Conservation (phyloP, 2,888 invertebrate genomes). For the Mimas tiliae region DNA sequence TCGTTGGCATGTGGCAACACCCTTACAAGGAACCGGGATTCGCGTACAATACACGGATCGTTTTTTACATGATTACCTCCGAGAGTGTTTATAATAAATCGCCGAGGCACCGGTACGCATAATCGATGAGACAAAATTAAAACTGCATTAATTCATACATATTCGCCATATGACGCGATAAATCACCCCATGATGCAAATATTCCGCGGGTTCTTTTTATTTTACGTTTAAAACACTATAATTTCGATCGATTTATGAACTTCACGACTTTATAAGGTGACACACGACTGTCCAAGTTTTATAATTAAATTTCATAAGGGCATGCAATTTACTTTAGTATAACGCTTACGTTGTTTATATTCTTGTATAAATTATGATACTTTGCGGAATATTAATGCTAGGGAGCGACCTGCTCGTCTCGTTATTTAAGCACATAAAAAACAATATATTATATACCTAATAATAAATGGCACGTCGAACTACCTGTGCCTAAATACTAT, state of each 20-base stretch:
- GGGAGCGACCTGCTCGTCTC: too few relatives aligned
- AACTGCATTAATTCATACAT: conserved; percentile 39
- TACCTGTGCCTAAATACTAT: too few relatives aligned
- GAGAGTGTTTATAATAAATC: conserved; percentile 32
- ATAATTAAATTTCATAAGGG: conserved; percentile 5
- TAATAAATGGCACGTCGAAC: too few relatives aligned
- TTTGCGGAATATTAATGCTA: too few relatives aligned
- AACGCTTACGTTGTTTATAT: too few relatives aligned
- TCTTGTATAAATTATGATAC: too few relatives aligned
- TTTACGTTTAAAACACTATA: conserved; percentile 18
- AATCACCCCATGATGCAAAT: conserved; percentile 33
- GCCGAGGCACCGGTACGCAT: conserved; percentile 17
- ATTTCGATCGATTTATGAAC: conserved; percentile 21
- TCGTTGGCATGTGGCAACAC: conserved; percentile 12
- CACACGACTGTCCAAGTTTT: conserved; percentile 10
- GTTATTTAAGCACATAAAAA: too few relatives aligned
- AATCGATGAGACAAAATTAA: conserved; percentile 37
- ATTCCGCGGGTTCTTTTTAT: conserved; percentile 14
- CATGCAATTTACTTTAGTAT: neutral
- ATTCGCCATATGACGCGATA: conserved; percentile 38
- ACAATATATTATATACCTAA: too few relatives aligned
- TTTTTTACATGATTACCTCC: conserved; percentile 33
- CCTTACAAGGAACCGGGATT: conserved; percentile 46
- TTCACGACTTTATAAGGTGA: conserved; percentile 23
- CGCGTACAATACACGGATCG: conserved; percentile 34